A percentile compares a stretch with the other conserved stretches of the same genome.
These are phyloP conservation scores for Herpailurus yagouaroundi DNA, from an alignment of 2,113 vertebrate genomes.

Conservation along the genomic window DNA sequence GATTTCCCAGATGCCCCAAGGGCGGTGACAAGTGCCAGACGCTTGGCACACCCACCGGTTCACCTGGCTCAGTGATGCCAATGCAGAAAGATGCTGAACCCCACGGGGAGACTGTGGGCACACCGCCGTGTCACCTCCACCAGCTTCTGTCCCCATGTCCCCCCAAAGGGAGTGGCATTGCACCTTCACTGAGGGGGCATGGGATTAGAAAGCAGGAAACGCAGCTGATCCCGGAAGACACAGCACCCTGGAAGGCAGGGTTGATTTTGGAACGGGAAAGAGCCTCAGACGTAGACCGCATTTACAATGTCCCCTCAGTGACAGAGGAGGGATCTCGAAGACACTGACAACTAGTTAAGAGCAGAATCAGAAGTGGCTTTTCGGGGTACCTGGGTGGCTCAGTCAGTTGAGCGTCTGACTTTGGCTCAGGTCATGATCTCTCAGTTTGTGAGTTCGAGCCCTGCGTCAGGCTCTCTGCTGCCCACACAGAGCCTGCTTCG, in stretches of 20 bases:
- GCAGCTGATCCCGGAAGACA: background rate
- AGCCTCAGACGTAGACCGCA: background rate
- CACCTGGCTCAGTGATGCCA: accelerated
- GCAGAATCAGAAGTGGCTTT: background rate
- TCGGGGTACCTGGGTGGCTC: too few relatives aligned
- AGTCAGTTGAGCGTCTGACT: too few relatives aligned
- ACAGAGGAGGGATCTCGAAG: too few relatives aligned
- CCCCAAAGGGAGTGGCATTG: background rate
- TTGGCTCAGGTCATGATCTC: too few relatives aligned
- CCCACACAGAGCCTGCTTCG: too few relatives aligned
- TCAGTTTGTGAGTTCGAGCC: too few relatives aligned
- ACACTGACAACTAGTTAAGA: background rate
- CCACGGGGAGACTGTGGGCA: background rate
- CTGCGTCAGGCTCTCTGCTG: too few relatives aligned
- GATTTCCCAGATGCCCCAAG: background rate
- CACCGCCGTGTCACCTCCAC: background rate
- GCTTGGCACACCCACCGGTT: accelerated
- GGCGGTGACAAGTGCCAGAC: accelerated
- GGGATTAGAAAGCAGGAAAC: background rate
- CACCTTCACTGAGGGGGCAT: background rate
- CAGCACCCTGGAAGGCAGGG: background rate
- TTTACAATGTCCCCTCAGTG: background rate
- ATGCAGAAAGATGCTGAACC: background rate
- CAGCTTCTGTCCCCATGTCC: background rate
- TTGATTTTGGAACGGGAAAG: background rate